Evolutionary conservation across 2,797 vertebrate genomes (phyloP).

Genomic region (Eulemur coronatus): DNA sequence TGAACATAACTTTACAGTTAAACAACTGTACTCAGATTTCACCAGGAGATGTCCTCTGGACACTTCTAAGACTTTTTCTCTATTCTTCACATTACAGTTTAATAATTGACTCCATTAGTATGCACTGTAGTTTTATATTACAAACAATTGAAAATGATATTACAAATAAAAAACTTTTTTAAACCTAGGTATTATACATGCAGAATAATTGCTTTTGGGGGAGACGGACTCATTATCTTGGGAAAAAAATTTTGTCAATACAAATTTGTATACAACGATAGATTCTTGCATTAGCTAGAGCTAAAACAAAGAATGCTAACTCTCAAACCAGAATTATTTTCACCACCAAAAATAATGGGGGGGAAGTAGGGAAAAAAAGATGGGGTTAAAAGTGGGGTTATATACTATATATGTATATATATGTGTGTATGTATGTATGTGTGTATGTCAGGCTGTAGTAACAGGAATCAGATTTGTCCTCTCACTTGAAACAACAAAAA

Average conservation of each 20-base stretch:
- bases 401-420: background rate
- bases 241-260: background rate
- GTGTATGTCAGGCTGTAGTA: background rate
- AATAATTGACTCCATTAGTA: background rate
- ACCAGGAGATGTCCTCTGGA: background rate
- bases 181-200: background rate
- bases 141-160: background rate
- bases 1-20: background rate
- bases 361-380: background rate
- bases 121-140: background rate
- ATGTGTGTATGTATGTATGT: too few relatives aligned
- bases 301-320: background rate
- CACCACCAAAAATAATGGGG: background rate
- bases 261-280: background rate
- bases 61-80: background rate
- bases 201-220: background rate
- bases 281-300: background rate
- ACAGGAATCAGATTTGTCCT: background rate
- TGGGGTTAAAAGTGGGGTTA: background rate
- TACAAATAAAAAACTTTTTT: constrained; percentile 12
- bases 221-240: background rate
- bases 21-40: background rate
- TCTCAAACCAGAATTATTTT: constrained; percentile 5
- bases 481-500: background rate
- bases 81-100: background rate